A percentile compares a stretch with the other conserved stretches of the same genome.
phyloP scores from a whole-genome alignment of 2,797 vertebrate species.

The Apogon talboti region DNA sequence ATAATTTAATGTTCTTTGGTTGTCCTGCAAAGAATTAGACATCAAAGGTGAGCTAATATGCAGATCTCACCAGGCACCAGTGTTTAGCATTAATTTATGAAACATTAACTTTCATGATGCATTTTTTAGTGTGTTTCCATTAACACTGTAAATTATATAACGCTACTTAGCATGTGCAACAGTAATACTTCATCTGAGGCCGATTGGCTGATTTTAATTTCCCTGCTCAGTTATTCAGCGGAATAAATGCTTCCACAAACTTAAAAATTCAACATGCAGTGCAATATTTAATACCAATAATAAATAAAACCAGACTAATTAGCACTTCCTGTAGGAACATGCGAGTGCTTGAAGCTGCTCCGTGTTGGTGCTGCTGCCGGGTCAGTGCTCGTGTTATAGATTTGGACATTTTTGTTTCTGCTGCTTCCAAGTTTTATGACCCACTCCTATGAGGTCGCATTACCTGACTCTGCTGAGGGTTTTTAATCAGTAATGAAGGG shows the following conservation, averaged over 20 bases:
- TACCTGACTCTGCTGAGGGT: too few species aligned
- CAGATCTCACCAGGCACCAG: background rate
- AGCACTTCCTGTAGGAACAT: too few species aligned
- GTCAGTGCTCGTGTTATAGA: too few species aligned
- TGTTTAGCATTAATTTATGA: background rate
- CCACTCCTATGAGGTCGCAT: too few species aligned
- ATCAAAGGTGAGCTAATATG: background rate
- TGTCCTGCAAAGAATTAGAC: background rate
- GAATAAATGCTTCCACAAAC: background rate
- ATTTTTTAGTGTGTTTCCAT: background rate
- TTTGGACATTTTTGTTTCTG: too few species aligned
- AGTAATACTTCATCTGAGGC: background rate
- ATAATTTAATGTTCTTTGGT: background rate
- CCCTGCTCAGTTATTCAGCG: background rate
- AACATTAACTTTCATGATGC: background rate
- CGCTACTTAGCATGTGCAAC: background rate
- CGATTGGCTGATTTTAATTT: background rate
- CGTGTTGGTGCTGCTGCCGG: too few species aligned
- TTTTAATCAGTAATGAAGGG: too few species aligned
- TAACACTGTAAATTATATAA: conserved; percentile 1
- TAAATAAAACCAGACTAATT: too few species aligned
- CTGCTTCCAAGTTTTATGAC: too few species aligned
- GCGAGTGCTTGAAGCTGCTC: too few species aligned
- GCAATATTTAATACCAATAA: too few species aligned
- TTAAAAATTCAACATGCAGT: too few species aligned